Base-by-base conservation (phyloP, 2,113 vertebrate genomes). In the Nothobranchius kuhntae region DNA sequence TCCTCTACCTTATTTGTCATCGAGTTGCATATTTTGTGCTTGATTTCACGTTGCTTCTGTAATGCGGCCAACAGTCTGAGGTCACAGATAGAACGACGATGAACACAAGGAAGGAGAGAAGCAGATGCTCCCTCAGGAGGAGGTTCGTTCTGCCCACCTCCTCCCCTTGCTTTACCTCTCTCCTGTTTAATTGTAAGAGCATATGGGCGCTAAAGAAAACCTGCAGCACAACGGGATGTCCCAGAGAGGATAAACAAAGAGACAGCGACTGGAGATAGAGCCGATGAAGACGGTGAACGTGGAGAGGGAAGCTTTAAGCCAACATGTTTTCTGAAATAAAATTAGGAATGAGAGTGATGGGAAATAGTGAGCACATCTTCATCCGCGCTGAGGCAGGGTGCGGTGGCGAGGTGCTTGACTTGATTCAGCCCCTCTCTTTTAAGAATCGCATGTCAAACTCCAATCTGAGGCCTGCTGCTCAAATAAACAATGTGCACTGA, bases 101-200 rank as follows among this genome's bases (percentile, higher is more conserved):
- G 65, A 73, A 69, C 52, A 55, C 67, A 75, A 80, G 83, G 73
- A 71, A 80, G 80, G 79, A 83, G 69, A 81, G 75, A 82, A 91
- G 82, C 90, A 91, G 89, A 93, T 90, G 89, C 89, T 91, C 77
- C 79, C 89, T 86, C 89, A 83, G 88, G 88, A 89, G 89, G 89
- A 88, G 87, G 88, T 53, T 78, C 72, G 66, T 69, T 70, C 81
- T 80, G 70, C 68, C 72, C 70, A 64, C 75, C 80, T 73, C 76
- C 77, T 75, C 65, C 52, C 67, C 74, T 58, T 56, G 58, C 64
- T 30, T 54, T 7, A 30, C 60, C 72, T 21, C 7, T 71, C 67
- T 73, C 53, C 21, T 53, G 48, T 84, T 80, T 85, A 76, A 85
- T 83, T 86, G 78, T 76, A 65, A 74, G 69, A 87, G 65, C 89